A percentile compares a stretch with the other conserved stretches of the same genome.
phyloP scores from a whole-genome alignment of 2,888 invertebrate species.

The Nomada flava region DNA sequence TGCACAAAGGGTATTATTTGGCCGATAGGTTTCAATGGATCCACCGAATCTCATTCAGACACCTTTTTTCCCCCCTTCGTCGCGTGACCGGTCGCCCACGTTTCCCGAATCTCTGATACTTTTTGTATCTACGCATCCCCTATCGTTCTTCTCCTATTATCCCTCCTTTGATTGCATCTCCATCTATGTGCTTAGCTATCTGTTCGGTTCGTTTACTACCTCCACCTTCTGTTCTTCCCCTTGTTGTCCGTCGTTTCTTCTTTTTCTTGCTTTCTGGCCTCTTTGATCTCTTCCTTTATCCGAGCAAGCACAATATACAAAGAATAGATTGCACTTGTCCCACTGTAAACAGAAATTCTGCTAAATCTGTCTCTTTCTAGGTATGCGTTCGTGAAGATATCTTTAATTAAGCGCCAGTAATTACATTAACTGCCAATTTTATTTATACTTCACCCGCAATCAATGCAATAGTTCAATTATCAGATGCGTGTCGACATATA shows the following conservation, averaged over 20 bases:
- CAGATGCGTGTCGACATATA: slow-evolving; percentile 1
- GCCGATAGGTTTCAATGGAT: slow-evolving; percentile 67
- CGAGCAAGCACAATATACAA: too few relatives aligned
- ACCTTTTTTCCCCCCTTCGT: slow-evolving; percentile 47
- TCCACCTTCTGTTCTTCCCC: neutral
- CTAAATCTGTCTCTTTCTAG: neutral
- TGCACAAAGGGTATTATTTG: slow-evolving; percentile 73
- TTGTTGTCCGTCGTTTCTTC: too few relatives aligned
- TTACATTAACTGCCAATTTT: neutral
- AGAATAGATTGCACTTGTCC: too few relatives aligned
- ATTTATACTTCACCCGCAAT: neutral
- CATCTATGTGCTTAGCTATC: slow-evolving; percentile 39
- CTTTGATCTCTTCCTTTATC: neutral
- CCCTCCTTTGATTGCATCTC: slow-evolving; percentile 44
- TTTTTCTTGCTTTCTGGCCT: neutral
- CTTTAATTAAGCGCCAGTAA: too few relatives aligned
- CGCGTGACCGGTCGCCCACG: slow-evolving; percentile 25
- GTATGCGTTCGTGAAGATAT: too few relatives aligned
- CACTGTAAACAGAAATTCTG: neutral
- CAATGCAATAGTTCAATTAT: slow-evolving; percentile 16
- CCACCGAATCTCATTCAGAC: slow-evolving; percentile 65
- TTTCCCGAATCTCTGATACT: neutral
- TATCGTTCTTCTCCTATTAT: slow-evolving; percentile 18
- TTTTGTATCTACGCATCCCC: neutral
- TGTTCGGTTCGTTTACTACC: slow-evolving; percentile 2